Evolutionary conservation across 1,140 invertebrate species (phyloP).

Genomic region (Ericerus pela): DNA sequence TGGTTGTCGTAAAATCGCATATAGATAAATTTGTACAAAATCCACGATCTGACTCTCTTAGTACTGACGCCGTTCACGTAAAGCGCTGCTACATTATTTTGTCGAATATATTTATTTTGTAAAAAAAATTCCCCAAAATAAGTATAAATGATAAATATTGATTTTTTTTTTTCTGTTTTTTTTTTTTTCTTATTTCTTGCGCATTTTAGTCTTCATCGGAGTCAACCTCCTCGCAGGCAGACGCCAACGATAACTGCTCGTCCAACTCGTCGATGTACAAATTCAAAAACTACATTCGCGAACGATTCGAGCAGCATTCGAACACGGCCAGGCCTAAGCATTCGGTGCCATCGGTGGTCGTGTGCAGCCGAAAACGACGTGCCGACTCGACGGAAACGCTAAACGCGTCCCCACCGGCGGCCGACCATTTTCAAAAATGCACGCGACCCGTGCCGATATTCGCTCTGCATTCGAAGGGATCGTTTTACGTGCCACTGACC

Average conservation of each 20-base stretch:
- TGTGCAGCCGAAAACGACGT: not conserved
- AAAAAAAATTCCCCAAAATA: too few species aligned
- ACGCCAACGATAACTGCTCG: slow-evolving; percentile 35
- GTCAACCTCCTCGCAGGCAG: not conserved
- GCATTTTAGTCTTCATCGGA: not conserved
- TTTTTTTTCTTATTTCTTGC: not conserved
- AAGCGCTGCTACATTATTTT: too few species aligned
- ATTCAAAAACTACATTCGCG: slow-evolving; percentile 88
- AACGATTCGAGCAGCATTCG: slow-evolving; percentile 44
- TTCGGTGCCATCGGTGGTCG: not conserved
- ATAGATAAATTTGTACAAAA: too few species aligned
- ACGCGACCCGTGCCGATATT: slow-evolving; percentile 49
- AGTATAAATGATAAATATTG: too few species aligned
- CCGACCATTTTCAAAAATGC: not conserved
- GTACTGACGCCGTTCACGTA: too few species aligned
- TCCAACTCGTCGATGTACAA: slow-evolving; percentile 49
- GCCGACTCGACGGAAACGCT: not conserved
- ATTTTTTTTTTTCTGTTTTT: not conserved
- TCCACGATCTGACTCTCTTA: too few species aligned
- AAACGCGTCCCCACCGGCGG: not conserved
- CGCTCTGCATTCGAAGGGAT: slow-evolving; percentile 64
- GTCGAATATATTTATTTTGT: too few species aligned
- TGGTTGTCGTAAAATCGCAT: too few species aligned
- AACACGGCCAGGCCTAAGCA: not conserved
- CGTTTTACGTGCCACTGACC: slow-evolving; percentile 84